Conservation (phyloP, 2,797 vertebrate species). For the Siniperca undulata region DNA sequence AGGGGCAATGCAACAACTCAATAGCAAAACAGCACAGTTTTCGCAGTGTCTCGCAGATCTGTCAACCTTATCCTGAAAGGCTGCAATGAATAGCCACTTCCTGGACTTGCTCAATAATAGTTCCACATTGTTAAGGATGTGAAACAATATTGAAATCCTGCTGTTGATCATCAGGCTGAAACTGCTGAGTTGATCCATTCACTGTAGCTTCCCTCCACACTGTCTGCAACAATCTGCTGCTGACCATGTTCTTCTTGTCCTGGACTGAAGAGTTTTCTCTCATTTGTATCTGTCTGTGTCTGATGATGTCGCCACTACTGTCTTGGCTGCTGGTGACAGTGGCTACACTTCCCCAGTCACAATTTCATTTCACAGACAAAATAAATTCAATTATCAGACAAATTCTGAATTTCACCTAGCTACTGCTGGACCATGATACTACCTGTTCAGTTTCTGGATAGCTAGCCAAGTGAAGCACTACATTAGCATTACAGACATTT, state of each 20-base stretch:
- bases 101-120: neutral
- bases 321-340: neutral
- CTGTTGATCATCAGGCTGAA: neutral
- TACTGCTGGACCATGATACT: neutral
- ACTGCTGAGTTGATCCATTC: neutral
- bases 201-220: neutral
- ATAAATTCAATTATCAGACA: neutral
- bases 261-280: neutral
- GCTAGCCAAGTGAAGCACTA: neutral
- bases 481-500: no score
- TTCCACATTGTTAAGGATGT: neutral
- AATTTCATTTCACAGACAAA: neutral
- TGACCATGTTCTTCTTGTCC: neutral
- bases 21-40: neutral
- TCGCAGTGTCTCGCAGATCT: neutral
- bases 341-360: neutral
- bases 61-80: neutral
- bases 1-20: constrained; percentile 1
- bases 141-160: constrained; percentile 13
- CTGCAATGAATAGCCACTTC: constrained; percentile 6
- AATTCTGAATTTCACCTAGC: neutral
- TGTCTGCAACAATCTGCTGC: neutral
- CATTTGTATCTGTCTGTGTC: neutral
- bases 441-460: neutral
- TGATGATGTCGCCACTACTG: neutral